A percentile compares a stretch with the other conserved stretches of the same genome.
phyloP scores from a whole-genome alignment of 2,113 vertebrate genomes.

The Meles meles region DNA sequence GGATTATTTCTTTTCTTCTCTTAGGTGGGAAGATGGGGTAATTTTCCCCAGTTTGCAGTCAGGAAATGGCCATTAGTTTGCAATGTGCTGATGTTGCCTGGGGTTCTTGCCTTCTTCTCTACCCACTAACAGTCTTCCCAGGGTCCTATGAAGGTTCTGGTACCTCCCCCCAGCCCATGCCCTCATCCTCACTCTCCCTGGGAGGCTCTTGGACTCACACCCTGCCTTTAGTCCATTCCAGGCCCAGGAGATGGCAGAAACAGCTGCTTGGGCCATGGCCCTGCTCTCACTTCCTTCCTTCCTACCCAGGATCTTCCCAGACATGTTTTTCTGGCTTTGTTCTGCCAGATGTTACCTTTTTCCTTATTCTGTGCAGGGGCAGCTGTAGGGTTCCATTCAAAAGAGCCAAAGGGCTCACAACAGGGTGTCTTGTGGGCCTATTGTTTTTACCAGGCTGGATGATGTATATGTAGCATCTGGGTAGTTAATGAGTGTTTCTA shows the following conservation, averaged over 20 bases:
- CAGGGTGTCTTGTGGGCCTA: neutral
- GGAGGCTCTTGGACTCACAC: neutral
- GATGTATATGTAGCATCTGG: neutral
- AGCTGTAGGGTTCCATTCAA: neutral
- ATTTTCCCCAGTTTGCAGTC: neutral
- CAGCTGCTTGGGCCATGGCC: neutral
- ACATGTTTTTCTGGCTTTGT: neutral
- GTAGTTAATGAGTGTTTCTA: neutral
- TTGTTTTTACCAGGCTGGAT: neutral
- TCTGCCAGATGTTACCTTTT: conserved; percentile 34
- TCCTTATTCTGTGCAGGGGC: neutral
- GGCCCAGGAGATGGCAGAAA: conserved; percentile 15
- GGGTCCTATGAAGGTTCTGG: neutral
- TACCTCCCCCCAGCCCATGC: neutral
- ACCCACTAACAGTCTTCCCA: neutral
- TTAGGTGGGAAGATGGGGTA: neutral
- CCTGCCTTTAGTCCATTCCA: neutral
- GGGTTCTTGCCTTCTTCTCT: neutral
- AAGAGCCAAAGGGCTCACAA: neutral
- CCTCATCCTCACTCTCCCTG: neutral
- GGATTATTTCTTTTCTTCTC: neutral
- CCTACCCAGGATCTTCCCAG: neutral
- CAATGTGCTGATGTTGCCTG: neutral
- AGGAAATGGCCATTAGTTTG: neutral
- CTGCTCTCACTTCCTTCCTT: neutral